Conservation (phyloP, 2,888 invertebrate species). For the Strigamia crassipes region DNA sequence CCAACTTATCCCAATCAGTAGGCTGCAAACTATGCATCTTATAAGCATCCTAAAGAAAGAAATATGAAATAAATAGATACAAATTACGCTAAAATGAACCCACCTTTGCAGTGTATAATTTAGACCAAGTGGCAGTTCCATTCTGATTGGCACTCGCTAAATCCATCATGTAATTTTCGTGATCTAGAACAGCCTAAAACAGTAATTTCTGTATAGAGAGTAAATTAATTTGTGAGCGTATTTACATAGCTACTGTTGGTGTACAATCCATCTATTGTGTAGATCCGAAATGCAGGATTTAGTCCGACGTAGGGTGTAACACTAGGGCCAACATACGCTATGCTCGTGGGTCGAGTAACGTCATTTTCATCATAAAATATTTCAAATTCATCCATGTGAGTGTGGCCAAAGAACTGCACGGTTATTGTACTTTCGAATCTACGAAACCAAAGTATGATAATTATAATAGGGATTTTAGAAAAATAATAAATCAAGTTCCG, state of each 20-base stretch:
- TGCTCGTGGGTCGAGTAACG: constrained; percentile 64
- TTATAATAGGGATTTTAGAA: too few relatives aligned
- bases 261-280: constrained; percentile 66
- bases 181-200: constrained; percentile 81
- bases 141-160: constrained; percentile 81
- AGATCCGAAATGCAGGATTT: constrained; percentile 83
- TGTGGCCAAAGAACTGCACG: constrained; percentile 75
- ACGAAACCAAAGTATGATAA: background rate
- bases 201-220: background rate
- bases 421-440: constrained; percentile 76
- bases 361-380: constrained; percentile 61
- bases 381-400: constrained; percentile 59
- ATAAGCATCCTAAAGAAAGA: constrained; percentile 70
- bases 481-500: constrained; percentile 25
- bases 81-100: background rate
- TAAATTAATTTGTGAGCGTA: constrained; percentile 46
- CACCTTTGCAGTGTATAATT: constrained; percentile 73
- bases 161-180: constrained; percentile 96
- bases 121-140: constrained; percentile 75
- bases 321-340: constrained; percentile 82
- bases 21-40: constrained; percentile 83
- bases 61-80: background rate
- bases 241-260: constrained; percentile 59
- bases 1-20: constrained; percentile 86
- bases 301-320: constrained; percentile 74